Conservation (phyloP, 2,113 vertebrate genomes). For the Lontra canadensis region DNA sequence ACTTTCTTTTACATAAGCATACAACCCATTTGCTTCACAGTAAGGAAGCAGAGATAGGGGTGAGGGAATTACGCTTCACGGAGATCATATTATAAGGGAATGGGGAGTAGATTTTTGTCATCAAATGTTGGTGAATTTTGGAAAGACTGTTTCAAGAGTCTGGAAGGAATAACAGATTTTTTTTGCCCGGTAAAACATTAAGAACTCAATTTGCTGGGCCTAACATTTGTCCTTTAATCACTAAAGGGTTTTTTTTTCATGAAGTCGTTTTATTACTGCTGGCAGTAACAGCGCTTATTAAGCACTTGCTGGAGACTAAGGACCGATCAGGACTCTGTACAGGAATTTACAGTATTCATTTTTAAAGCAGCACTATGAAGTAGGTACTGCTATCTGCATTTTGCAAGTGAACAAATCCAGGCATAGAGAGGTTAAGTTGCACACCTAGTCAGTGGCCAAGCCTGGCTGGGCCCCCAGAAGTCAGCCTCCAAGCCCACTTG, state of each 20-base stretch:
- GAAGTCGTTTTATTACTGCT: neutral
- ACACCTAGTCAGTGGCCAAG: neutral
- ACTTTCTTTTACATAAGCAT: neutral
- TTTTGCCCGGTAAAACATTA: neutral
- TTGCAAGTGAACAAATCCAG: neutral
- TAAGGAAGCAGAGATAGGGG: neutral
- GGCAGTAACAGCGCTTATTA: neutral
- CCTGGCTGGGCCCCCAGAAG: neutral
- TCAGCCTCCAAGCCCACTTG: neutral
- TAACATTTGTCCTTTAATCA: neutral
- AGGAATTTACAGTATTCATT: neutral
- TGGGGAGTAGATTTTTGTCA: neutral
- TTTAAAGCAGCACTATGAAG: neutral
- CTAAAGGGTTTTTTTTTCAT: neutral
- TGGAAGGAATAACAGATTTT: neutral
- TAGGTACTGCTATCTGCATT: neutral
- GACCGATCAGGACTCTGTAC: neutral
- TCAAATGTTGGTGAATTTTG: neutral
- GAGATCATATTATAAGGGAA: neutral
- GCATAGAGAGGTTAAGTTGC: neutral
- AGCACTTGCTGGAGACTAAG: neutral
- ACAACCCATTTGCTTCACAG: neutral
- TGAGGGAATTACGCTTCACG: neutral
- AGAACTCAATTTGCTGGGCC: neutral
- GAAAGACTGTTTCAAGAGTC: constrained; percentile 31